A percentile compares a stretch with the other conserved stretches of the same genome.
phyloP scores from a whole-genome alignment of 2,113 vertebrate genomes.

The Dipodomys merriami region DNA sequence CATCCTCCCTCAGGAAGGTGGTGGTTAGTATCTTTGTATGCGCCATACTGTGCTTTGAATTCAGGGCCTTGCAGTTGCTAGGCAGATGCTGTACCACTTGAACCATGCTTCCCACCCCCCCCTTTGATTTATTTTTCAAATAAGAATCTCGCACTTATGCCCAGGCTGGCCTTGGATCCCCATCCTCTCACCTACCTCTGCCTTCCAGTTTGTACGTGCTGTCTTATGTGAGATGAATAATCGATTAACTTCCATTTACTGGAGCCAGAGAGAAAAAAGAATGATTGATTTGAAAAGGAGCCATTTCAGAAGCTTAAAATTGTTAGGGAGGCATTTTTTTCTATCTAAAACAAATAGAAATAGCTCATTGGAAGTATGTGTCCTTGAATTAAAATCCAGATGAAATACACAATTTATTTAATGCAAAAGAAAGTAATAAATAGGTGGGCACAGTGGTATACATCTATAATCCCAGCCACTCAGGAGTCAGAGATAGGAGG shows the following conservation, averaged over 20 bases:
- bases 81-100: no score
- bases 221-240: background rate
- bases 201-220: no score
- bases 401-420: background rate
- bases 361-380: background rate
- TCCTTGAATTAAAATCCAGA: background rate
- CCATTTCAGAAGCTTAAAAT: conserved; percentile 41
- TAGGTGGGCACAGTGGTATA: background rate
- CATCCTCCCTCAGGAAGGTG: background rate
- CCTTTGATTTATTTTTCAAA: no score
- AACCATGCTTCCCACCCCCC: no score
- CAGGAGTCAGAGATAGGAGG: no score
- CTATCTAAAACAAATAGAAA: background rate
- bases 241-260: background rate
- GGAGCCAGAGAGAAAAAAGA: background rate
- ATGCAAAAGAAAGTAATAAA: background rate
- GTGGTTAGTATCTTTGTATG: no score
- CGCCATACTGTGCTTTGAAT: no score
- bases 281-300: conserved; percentile 15
- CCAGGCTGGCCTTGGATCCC: no score
- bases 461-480: no score
- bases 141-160: no score
- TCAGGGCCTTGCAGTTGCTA: no score
- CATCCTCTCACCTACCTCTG: no score
- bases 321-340: conserved; percentile 27